A percentile compares a stretch with the other conserved stretches of the same genome.
Conservation (phyloP, 2,113 vertebrate species). For the Fregata magnificens region DNA sequence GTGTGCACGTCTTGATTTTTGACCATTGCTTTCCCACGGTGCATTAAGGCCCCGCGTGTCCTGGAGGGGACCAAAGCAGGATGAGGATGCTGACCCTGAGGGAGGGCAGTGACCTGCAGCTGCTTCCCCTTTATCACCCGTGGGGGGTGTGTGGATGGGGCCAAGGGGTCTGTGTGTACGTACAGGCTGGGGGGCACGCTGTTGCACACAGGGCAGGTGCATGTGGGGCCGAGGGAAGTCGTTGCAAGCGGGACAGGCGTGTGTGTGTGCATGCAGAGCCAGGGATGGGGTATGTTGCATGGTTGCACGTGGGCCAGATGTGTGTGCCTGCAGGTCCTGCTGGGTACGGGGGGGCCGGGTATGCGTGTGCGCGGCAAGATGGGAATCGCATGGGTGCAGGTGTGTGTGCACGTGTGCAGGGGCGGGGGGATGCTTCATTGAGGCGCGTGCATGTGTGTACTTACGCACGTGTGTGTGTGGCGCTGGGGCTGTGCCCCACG, state of each 20-base stretch:
- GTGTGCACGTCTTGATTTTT: neutral
- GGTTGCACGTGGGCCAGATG: neutral
- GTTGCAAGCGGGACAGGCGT: neutral
- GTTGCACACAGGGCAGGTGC: neutral
- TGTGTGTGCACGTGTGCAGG: neutral
- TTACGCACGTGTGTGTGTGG: neutral
- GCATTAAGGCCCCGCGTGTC: neutral
- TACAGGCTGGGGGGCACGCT: neutral
- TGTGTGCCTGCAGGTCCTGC: neutral
- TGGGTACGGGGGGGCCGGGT: accelerated
- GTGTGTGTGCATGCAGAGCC: neutral
- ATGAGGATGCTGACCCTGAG: neutral
- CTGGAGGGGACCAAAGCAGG: neutral
- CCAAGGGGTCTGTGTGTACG: accelerated
- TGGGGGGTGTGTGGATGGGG: accelerated
- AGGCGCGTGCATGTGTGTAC: neutral
- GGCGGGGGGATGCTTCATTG: accelerated
- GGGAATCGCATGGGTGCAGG: neutral
- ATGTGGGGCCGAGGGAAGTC: accelerated
- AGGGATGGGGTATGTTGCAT: neutral
- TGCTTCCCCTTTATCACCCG: accelerated
- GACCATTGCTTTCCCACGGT: accelerated
- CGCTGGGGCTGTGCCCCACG: neutral
- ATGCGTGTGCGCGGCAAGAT: neutral
- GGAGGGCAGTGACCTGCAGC: neutral